Base-by-base conservation (phyloP, 2,888 invertebrate species). In the Seira ritae region DNA sequence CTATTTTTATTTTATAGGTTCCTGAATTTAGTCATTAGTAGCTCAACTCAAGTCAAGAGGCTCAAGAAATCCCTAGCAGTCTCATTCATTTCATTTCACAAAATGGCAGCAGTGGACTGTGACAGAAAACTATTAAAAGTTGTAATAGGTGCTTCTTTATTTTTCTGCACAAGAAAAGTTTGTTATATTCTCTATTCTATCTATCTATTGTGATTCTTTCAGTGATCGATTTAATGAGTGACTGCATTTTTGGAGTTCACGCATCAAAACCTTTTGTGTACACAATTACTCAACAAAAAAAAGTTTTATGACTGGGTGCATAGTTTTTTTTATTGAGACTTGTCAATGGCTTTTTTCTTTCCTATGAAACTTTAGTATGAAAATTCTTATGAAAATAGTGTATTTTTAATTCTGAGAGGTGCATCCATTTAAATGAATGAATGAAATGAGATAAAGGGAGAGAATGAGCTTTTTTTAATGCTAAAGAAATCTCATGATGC, bases 221-320 rank as follows among this genome's bases (percentile, higher is more conserved):
- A 37, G 69, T 37, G 76, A 76, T 76, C 55, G 62, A 76, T 76
- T 69, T 69, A 76, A 76, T 76, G 76, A 76, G 31, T 69, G 62
- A 69, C 68, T 76, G 76, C 60, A 67, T 69, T 76, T 68, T 76
- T 76, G 42, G 69, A 67, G 69, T 76, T 68, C 69, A 76, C 69
- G 76, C 76, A 69, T 76, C 76, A 76, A 19, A 65, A 76, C 68
- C 46, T 55, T 55, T 55, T 55, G 55, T 55, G 55, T 55, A 55
- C 55, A 55, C 55, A 55, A 55, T 55, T 55, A 12, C 55, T 55
- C 55, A 55, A 55, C n/a, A 4, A 31, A 31, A 31, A 31, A 31
- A 31, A 31, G 31, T 31, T 31, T 31, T 31, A 31, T 55, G n/a
- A 17, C 55, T 55, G 55, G 55, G n/a, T 55, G 55, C 55, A 55